Evolutionary conservation across 2,888 invertebrate genomes (phyloP), one percentile per base, ranked within the genome.

Genomic region (Zonitis immaculata): DNA sequence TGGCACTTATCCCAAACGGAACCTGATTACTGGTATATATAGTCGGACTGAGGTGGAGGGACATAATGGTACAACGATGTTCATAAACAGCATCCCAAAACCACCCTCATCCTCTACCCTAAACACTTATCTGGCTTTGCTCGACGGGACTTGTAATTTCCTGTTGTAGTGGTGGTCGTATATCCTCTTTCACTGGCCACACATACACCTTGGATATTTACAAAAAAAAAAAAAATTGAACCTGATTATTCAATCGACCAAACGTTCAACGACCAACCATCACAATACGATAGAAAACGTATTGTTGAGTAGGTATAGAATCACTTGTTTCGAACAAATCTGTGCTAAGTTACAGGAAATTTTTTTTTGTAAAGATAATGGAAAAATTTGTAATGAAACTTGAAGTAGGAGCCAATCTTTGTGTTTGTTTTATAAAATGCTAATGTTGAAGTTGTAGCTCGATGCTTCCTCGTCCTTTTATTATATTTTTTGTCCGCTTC

Each of bases 1-100:
- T 55, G 55, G 55, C 55, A 51, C 48, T 55, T 27, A 51, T 51
- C 55, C 55, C 55, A 46, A 51, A 25, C 55, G 55, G 55, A 55
- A 55, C 26, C 51, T 55, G 55, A 55, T 51, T 51, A 55, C 51
- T 55, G 47, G 35, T 54, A n/a, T n/a, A n/a, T n/a, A n/a, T n/a
- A 42, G 39, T 42, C 9, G 7, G 6, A 18, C 42, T 43, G 48
- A 49, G 55, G 51, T 55, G 26, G 51, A 46, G 30, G 35, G 20
- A 11, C 48, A 51, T 51, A 54, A 55, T 51, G 35, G 16, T 35
- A 35, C 35, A 28, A 51, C 25, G 46, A 44, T 51, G 50, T 26
- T 35, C 39, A 39, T 39, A 39, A 6, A 39, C 39, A 20, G n/a
- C n/a, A n/a, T n/a, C n/a, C n/a, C n/a, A n/a, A n/a, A n/a, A 16